phyloP scores from a whole-genome alignment of 2,113 vertebrate species.

The Epinephelus fuscoguttatus region DNA sequence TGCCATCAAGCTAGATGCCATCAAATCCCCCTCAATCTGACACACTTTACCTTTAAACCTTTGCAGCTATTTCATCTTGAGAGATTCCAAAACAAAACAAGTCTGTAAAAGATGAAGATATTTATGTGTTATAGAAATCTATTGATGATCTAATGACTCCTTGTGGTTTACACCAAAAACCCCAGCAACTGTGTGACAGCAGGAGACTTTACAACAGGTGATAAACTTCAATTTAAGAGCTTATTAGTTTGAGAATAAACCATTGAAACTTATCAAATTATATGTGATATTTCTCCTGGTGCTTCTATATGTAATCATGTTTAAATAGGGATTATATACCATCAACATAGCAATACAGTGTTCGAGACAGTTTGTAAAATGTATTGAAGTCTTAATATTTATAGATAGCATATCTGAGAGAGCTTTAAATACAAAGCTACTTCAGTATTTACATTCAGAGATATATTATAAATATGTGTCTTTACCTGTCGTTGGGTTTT shows the following conservation, averaged over 20 bases:
- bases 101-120: too few relatives aligned
- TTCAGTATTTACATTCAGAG: conserved; percentile 64
- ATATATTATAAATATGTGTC: conserved; percentile 50
- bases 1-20: too few relatives aligned
- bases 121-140: too few relatives aligned
- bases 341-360: conserved; percentile 40
- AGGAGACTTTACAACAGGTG: not conserved
- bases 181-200: too few relatives aligned
- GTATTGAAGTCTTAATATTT: conserved; percentile 33
- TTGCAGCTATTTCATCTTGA: too few relatives aligned
- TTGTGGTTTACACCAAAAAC: too few relatives aligned
- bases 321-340: conserved; percentile 55
- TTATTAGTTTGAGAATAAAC: not conserved
- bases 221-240: not conserved
- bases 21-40: too few relatives aligned
- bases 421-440: conserved; percentile 17
- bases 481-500: conserved; percentile 16
- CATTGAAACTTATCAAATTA: not conserved
- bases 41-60: too few relatives aligned
- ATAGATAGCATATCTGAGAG: conserved; percentile 31
- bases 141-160: too few relatives aligned
- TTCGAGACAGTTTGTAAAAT: conserved; percentile 56
- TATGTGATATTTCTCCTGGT: not conserved
- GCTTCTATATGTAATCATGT: conserved; percentile 21
- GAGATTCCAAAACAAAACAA: too few relatives aligned